Base-by-base conservation (phyloP, 2,888 invertebrate genomes). In the Morpho achilles region DNA sequence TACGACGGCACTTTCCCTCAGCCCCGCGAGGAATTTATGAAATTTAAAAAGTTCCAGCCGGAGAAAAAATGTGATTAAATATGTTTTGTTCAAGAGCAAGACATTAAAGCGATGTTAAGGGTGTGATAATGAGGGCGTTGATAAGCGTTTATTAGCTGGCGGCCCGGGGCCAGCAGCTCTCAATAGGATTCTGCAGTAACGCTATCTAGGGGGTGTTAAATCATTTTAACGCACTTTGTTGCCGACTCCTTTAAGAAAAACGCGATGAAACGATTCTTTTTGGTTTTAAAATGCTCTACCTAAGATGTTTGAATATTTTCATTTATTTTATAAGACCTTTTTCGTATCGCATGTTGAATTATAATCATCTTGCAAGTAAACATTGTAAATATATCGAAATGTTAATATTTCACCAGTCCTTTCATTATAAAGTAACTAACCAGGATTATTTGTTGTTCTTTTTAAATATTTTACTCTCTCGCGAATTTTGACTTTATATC, bases 81-180 rank as follows among this genome's bases (percentile, higher is more conserved):
- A 91, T 91, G 91, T 91, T 91, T 91, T 91, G 91, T 91, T 91
- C 90, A 87, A 89, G 83, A 87, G 88, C 87, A 87, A 86, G 87
- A 89, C 90, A 91, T 90, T 91, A 89, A 91, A 87, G 87, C 83
- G 88, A 89, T 87, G 91, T 88, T 91, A 89, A 91, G 91, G 91
- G 91, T 89, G 90, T 87, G 90, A 91, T 91, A 91, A 91, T 91
- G 89, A 88, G 88, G 79, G 82, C 83, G 87, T 86, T 90, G 91
- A 91, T 90, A 90, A 91, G 90, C 90, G 84, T 91, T 90, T 90
- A 91, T 91, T 90, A 90, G 90, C 82, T 83, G 75, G 77, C 79
- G 74, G 79, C 76, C 73, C 75, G 75, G 75, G 79, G 73, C 67
- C 72, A 76, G 78, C 80, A 77, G 74, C 78, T 55, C 82, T 82